Conservation (phyloP, 2,113 vertebrate genomes). For the Dendropsophus ebraccatus region DNA sequence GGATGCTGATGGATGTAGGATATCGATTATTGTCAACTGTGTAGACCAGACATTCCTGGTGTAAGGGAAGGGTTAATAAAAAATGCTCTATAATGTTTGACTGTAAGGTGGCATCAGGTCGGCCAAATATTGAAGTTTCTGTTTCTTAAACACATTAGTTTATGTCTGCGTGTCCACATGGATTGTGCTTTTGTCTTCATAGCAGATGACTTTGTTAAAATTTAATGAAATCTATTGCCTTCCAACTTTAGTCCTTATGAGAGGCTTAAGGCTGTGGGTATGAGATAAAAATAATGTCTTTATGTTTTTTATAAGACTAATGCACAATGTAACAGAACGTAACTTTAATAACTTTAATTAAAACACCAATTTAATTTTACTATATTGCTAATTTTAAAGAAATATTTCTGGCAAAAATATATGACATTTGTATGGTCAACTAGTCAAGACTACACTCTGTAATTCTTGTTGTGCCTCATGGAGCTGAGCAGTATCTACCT, state of each 20-base stretch:
- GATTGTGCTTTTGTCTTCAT: constrained; percentile 9
- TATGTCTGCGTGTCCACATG: not conserved
- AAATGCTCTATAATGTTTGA: not conserved
- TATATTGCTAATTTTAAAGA: not conserved
- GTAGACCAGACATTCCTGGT: not conserved
- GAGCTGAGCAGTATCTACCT: too few relatives aligned
- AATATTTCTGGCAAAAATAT: not conserved
- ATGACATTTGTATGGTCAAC: too few relatives aligned
- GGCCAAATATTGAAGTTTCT: constrained; percentile 1
- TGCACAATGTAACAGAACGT: not conserved
- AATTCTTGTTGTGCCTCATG: too few relatives aligned
- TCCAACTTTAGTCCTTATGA: constrained; percentile 1
- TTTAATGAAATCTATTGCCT: constrained; percentile 1
- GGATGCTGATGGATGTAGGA: not conserved
- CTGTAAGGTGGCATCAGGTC: not conserved
- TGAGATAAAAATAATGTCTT: not conserved
- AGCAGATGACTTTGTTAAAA: constrained; percentile 24
- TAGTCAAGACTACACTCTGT: too few relatives aligned
- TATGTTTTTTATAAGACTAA: not conserved
- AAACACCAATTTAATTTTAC: not conserved
- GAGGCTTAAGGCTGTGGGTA: not conserved
- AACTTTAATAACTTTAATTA: not conserved
- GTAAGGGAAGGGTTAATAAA: not conserved
- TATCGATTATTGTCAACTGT: not conserved
- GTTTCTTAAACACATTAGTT: constrained; percentile 18